Percentiles rank a stretch among this genome's conserved stretches.
Evolutionary conservation across 2,113 vertebrate species (phyloP).

Genomic region (Menura novaehollandiae): DNA sequence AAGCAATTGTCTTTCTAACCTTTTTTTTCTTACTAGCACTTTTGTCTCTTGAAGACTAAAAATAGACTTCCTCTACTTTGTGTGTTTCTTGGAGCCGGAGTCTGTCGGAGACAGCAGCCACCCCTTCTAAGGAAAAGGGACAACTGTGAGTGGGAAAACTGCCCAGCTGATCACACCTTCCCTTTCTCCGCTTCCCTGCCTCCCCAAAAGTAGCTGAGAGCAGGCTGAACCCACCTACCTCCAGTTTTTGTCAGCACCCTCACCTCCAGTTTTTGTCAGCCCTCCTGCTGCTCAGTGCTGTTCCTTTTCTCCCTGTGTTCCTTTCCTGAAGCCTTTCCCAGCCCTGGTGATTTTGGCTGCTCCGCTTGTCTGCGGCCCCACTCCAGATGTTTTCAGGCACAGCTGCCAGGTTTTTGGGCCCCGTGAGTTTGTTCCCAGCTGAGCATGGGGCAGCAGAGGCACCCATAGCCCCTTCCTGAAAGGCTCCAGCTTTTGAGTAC

Average conservation of each 20-base stretch:
- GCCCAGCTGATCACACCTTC: neutral
- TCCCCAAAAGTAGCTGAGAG: neutral
- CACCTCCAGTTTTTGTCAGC: neutral
- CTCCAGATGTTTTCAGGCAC: neutral
- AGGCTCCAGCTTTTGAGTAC: neutral
- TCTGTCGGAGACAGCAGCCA: neutral
- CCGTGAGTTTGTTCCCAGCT: neutral
- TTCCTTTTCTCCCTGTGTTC: neutral
- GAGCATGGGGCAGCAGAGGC: neutral
- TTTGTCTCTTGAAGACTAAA: neutral
- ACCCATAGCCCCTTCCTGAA: neutral
- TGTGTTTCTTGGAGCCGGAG: neutral
- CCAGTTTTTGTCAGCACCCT: neutral
- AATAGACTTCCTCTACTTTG: neutral
- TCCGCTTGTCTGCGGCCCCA: neutral
- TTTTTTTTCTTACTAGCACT: neutral
- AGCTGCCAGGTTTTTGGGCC: neutral
- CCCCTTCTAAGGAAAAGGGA: neutral
- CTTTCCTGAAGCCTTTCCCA: neutral
- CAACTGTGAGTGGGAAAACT: neutral
- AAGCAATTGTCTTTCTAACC: slow-evolving; percentile 15
- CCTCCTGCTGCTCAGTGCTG: neutral
- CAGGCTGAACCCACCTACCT: neutral
- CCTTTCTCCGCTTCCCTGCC: neutral
- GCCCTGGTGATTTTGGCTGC: neutral